Evolutionary conservation across 2,888 invertebrate genomes (phyloP).

Genomic region (Taphrorychus bicolor): DNA sequence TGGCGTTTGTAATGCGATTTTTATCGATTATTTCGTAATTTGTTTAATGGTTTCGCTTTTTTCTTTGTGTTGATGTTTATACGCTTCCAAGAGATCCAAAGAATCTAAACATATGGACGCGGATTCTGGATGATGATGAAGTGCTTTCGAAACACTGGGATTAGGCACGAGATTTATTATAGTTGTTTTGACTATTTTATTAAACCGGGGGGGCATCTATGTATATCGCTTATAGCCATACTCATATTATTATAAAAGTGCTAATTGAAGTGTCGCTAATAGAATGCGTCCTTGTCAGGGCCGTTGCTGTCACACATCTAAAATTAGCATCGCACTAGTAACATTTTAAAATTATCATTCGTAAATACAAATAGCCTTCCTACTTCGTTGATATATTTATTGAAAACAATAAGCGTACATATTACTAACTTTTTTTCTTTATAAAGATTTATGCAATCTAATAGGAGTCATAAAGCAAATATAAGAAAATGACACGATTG

Average conservation of each 20-base stretch:
- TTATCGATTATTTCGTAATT: slow-evolving; percentile 23
- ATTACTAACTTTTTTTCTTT: too few species aligned
- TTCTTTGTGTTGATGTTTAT: slow-evolving; percentile 12
- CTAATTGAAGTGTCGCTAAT: slow-evolving; percentile 32
- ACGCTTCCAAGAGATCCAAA: neutral
- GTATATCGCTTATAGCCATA: neutral
- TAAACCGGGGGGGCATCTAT: neutral
- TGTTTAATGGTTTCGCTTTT: slow-evolving; percentile 16
- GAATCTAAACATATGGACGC: slow-evolving; percentile 14
- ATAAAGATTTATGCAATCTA: too few species aligned
- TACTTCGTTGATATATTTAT: too few species aligned
- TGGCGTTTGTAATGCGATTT: neutral
- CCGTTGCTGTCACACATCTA: slow-evolving; percentile 32
- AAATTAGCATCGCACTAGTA: slow-evolving; percentile 14
- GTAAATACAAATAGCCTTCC: neutral
- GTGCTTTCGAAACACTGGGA: slow-evolving; percentile 11
- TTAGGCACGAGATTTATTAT: neutral
- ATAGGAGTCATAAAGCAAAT: too few species aligned
- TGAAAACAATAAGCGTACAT: too few species aligned
- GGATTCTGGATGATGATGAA: slow-evolving; percentile 19
- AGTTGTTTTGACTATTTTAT: neutral
- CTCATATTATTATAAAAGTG: slow-evolving; percentile 19
- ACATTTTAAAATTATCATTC: neutral
- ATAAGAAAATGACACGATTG: neutral
- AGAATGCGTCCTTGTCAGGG: slow-evolving; percentile 31